phyloP scores from a whole-genome alignment of 2,888 invertebrate genomes.

The Chironomus tentans region DNA sequence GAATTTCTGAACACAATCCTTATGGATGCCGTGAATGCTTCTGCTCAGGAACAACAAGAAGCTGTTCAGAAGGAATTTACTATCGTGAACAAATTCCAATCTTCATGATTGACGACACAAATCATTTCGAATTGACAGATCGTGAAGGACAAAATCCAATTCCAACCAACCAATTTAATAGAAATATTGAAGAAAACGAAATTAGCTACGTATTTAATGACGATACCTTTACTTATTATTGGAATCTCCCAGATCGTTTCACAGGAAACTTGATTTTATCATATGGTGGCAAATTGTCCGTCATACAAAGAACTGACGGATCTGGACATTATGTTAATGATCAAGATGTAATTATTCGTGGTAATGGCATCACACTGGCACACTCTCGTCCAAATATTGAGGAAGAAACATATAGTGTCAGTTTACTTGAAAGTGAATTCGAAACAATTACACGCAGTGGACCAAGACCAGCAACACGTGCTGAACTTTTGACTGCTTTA shows the following conservation, averaged over 20 bases:
- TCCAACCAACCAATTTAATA: conserved; percentile 37
- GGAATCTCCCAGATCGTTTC: conserved; percentile 63
- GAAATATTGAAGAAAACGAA: conserved; percentile 50
- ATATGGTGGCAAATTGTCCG: conserved; percentile 73
- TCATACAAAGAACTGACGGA: conserved; percentile 61
- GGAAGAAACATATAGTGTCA: conserved; percentile 48
- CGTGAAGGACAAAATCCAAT: conserved; percentile 33
- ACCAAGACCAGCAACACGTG: conserved; percentile 55
- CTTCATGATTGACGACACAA: conserved; percentile 47
- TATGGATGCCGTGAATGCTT: conserved; percentile 79
- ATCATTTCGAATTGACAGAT: conserved; percentile 56
- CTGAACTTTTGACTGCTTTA: conserved; percentile 76
- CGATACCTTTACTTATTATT: conserved; percentile 51
- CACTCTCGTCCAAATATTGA: conserved; percentile 47
- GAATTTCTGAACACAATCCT: conserved; percentile 57
- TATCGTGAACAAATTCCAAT: conserved; percentile 58
- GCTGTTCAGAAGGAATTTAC: conserved; percentile 50
- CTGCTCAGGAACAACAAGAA: conserved; percentile 71
- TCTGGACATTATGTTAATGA: conserved; percentile 44
- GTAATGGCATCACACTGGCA: conserved; percentile 64
- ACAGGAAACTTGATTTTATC: conserved; percentile 72
- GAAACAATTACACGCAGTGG: conserved; percentile 46
- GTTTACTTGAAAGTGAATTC: conserved; percentile 60
- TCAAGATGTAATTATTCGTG: conserved; percentile 71
- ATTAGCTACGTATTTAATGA: conserved; percentile 49